phyloP scores from a whole-genome alignment of 2,888 invertebrate genomes.

The Brachypterus glaber region DNA sequence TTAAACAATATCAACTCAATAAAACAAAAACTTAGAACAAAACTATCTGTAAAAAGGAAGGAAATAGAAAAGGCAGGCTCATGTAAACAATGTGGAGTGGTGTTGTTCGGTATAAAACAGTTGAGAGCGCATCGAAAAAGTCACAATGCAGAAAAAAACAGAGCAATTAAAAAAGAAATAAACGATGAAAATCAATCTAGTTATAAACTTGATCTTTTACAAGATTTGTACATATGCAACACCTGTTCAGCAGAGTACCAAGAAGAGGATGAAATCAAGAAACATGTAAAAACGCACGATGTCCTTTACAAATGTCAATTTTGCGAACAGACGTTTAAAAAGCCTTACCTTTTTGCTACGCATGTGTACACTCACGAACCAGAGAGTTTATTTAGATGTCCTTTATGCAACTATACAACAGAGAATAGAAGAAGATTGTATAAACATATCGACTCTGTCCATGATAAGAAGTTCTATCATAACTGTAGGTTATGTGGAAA shows the following conservation, averaged over 20 bases:
- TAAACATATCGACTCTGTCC: background rate
- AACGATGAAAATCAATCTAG: conserved; percentile 5
- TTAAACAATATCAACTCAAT: too few species aligned
- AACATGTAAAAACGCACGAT: conserved; percentile 20
- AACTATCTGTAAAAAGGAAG: too few species aligned
- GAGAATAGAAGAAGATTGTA: background rate
- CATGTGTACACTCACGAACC: conserved; percentile 24
- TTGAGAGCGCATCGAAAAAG: conserved; percentile 27
- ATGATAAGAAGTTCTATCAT: background rate
- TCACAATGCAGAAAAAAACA: conserved; percentile 33
- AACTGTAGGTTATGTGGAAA: conserved; percentile 19
- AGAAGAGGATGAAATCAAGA: conserved; percentile 14
- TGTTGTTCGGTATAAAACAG: conserved; percentile 23
- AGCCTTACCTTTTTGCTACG: conserved; percentile 18
- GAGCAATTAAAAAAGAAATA: conserved; percentile 36
- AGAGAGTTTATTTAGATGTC: conserved; percentile 19
- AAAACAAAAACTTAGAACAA: too few species aligned
- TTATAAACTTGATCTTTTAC: conserved; percentile 14
- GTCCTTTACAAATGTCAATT: conserved; percentile 26
- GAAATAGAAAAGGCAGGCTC: too few species aligned
- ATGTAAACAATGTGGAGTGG: conserved; percentile 28
- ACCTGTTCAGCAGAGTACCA: conserved; percentile 20
- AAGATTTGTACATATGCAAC: conserved; percentile 20
- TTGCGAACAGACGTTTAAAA: conserved; percentile 29
- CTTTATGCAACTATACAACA: background rate